Conservation (phyloP, 2,113 vertebrate species). For the Myrmecobius fasciatus region DNA sequence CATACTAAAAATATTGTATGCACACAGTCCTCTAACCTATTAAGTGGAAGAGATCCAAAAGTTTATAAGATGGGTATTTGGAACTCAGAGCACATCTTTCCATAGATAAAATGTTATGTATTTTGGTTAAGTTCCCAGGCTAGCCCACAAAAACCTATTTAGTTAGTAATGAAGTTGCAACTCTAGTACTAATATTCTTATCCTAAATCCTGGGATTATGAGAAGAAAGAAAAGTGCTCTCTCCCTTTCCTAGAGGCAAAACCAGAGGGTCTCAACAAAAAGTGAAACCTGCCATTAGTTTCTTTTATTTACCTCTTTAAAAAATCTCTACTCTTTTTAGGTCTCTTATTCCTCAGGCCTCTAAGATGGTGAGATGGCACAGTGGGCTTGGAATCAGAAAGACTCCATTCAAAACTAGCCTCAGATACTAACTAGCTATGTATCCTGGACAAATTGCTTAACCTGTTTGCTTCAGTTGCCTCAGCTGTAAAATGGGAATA, state of each 20-base stretch:
- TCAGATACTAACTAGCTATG: neutral
- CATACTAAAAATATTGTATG: neutral
- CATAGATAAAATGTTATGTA: neutral
- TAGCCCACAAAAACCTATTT: neutral
- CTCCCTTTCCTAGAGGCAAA: neutral
- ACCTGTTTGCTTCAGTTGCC: neutral
- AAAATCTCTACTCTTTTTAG: neutral
- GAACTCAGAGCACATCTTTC: neutral
- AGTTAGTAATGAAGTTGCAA: neutral
- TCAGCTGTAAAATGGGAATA: neutral
- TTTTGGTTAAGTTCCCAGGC: neutral
- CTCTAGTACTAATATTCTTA: neutral
- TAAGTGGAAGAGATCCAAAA: neutral
- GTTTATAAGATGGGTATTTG: neutral
- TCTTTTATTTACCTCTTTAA: neutral
- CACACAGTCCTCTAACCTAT: neutral
- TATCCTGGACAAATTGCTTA: neutral
- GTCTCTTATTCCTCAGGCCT: neutral
- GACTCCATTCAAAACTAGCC: neutral
- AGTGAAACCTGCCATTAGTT: neutral
- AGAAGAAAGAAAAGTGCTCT: neutral
- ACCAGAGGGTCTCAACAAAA: neutral
- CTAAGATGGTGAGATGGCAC: neutral
- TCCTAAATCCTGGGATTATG: neutral
- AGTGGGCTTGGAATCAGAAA: neutral